Evolutionary conservation across 2,888 invertebrate species (phyloP), one percentile per base, ranked within the genome.

Genomic region (Monopis laevigella): DNA sequence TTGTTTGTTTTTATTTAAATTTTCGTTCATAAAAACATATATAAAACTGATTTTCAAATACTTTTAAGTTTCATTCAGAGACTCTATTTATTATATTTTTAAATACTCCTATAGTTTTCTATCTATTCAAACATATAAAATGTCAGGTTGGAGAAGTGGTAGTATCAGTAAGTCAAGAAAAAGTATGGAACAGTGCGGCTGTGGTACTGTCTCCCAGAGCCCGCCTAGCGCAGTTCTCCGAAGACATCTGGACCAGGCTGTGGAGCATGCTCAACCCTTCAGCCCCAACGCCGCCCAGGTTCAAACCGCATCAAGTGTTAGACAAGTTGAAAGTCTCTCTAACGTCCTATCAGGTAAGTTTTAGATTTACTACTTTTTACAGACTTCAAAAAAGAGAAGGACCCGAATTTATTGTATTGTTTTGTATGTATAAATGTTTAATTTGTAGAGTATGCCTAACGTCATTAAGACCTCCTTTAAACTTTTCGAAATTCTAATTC

Each of bases 181-280:
- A 86, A 49, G 72, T 93, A 39, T 91, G 90, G 87, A 91, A 90
- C 59, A 89, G 91, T 8, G 85, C 88, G 16, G 92, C 90, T 67
- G 92, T 92, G 86, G 77, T 94, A 38, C 71, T 93, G 40, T 90
- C 93, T 2, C 92, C 93, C 1, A 88, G 92, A 43, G 93, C 93
- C 66, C 83, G 93, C 46, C 84, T 93, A 35, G 85, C 89, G n/a
- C 92, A 92, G 43, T 92, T 91, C 65, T 82, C 88, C 39, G 86
- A 87, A 47, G 93, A 93, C 65, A 84, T 90, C 54, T 93, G 93
- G 93, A 92, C 91, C 28, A 84, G 88, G 46, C 70, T 93, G 50
- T 93, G 92, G 91, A 88, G 87, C 51, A 85, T 87, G 46, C 82
- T 90, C 21, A 84, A 42, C 39, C 61, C 51, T 55, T 56, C 8